A percentile compares a stretch with the other conserved stretches of the same genome.
Conservation (phyloP, 2,113 vertebrate species). For the Macheiramphus alcinus region DNA sequence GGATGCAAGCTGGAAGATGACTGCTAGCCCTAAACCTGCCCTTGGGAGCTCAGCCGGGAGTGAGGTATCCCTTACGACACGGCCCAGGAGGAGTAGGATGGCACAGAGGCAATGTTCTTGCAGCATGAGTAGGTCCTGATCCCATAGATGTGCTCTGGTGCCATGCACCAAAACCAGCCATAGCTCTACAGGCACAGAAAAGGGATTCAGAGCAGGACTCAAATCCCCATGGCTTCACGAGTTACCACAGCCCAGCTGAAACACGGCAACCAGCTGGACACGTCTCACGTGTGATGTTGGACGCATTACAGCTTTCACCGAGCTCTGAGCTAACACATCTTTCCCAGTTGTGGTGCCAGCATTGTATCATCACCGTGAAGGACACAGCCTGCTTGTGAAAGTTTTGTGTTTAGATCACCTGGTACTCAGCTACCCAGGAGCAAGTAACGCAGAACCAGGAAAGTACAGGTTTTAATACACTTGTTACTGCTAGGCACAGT, state of each 20-base stretch:
- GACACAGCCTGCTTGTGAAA: not conserved
- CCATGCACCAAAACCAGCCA: not conserved
- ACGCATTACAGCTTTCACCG: not conserved
- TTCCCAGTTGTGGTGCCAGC: not conserved
- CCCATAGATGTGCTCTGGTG: not conserved
- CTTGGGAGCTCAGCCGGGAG: not conserved
- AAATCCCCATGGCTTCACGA: not conserved
- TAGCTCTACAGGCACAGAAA: not conserved
- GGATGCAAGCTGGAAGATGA: not conserved
- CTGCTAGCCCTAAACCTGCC: not conserved
- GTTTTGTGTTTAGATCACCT: not conserved
- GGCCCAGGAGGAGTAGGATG: not conserved
- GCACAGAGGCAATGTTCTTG: not conserved
- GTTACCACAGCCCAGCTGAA: not conserved
- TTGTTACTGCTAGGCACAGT: not conserved
- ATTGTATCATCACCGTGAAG: not conserved
- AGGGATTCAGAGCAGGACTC: not conserved
- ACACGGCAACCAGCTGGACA: not conserved
- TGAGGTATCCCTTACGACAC: not conserved
- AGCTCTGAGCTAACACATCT: not conserved
- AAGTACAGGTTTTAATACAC: not conserved
- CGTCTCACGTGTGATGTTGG: accelerated
- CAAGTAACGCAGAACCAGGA: not conserved
- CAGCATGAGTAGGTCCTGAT: not conserved
- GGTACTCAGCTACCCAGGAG: not conserved